A percentile compares a stretch with the other conserved stretches of the same genome.
Evolutionary conservation across 2,113 vertebrate species (phyloP).

Genomic region (Neolamprologus devosi): DNA sequence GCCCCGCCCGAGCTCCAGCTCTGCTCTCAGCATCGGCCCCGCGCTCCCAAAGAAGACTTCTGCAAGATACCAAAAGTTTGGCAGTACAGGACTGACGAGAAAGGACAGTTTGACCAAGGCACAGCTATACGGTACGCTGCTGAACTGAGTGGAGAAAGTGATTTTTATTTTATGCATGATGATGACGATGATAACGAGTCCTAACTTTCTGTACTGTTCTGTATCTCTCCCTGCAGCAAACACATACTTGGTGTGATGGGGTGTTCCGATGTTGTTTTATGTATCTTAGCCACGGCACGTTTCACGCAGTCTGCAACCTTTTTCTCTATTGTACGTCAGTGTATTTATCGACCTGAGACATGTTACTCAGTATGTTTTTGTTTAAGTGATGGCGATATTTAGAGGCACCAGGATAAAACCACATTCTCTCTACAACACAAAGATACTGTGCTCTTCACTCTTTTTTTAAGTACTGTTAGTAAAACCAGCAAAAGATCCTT

Average conservation of each 20-base stretch:
- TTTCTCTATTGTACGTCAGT: conserved; percentile 52
- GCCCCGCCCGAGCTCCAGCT: conserved; percentile 62
- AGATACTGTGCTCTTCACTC: not conserved
- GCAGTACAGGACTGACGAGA: conserved; percentile 84
- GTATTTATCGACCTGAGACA: conserved; percentile 32
- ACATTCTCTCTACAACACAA: not conserved
- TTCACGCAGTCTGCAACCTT: conserved; percentile 41
- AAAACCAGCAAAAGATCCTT: conserved; percentile 39
- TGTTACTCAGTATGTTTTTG: conserved; percentile 22
- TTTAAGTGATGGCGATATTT: conserved; percentile 1
- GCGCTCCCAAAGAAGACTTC: conserved; percentile 74
- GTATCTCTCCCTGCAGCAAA: conserved; percentile 41
- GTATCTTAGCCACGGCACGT: conserved; percentile 67
- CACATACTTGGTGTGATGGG: conserved; percentile 30
- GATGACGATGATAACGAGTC: conserved; percentile 2
- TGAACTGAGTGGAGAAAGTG: conserved; percentile 74
- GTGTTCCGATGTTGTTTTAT: conserved; percentile 44
- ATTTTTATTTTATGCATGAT: conserved; percentile 57
- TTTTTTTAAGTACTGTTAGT: conserved; percentile 6
- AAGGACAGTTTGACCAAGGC: conserved; percentile 98
- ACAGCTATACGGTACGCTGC: conserved; percentile 93
- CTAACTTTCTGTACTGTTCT: conserved; percentile 44
- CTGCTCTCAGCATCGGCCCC: conserved; percentile 67
- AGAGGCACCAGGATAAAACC: not conserved
- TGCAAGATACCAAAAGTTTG: conserved; percentile 83